Evolutionary conservation across 2,888 invertebrate species (phyloP), one percentile per base, ranked within the genome.

Genomic region (Drosophila atripex): DNA sequence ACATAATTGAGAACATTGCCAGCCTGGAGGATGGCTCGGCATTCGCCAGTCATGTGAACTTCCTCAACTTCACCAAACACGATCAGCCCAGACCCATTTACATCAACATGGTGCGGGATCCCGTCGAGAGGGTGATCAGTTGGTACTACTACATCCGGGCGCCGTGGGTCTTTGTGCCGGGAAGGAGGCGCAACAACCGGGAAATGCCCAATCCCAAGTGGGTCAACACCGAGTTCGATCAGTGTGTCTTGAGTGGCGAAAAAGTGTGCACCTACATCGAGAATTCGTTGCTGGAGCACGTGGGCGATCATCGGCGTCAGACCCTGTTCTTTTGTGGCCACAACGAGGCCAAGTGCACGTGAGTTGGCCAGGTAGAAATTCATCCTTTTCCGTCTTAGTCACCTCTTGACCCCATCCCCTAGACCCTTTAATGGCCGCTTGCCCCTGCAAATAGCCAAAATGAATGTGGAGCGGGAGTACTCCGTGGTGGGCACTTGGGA

Each of bases 101-200:
- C 92, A 95, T 97, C 78, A 97, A 97, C 92, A 93, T 97, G 88
- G 97, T 97, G 3, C 94, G 97, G 21, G 97, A 97, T 92, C 97
- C 97, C 0, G 95, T 97, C 23, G 97, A 97, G 90, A 93, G 97
- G 45, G 95, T 97, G 11, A 97, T 97, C 88, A 97, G 97, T 6
- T 97, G 97, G 97, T 97, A 97, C 90, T 97, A 97, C 92, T 97
- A 96, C 90, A 95, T 97, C 21, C 92, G 97, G 51, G 96, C 97
- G 0, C 97, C 97, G 0, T 97, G 97, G 97, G 95, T 97, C 91
- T 97, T 97, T 90, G 96, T 97, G 23, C 97, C 97, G 2, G 84
- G 96, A 90, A 93, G 97, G 84, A 96, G 96, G 88, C 94, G 95
- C 72, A 58, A 2, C 3, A 90, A 90, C 47, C 76, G 71, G 9